phyloP scores from a whole-genome alignment of 2,113 vertebrate species.

The Zosterops borbonicus region DNA sequence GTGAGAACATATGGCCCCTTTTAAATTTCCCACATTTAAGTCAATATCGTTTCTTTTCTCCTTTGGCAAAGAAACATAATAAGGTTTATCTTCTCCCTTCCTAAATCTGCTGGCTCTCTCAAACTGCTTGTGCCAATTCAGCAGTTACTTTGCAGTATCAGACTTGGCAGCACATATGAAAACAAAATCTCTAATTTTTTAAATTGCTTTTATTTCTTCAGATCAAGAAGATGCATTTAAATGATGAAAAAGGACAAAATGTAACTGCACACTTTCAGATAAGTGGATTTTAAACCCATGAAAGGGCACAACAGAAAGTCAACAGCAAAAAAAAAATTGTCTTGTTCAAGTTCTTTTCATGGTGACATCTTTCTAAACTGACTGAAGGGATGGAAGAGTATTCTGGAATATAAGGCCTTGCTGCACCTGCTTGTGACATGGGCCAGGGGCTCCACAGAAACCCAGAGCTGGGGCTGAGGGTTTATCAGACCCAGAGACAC shows the following conservation, averaged over 20 bases:
- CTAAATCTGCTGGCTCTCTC: constrained; percentile 73
- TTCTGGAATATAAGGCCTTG: not conserved
- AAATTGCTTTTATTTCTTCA: constrained; percentile 44
- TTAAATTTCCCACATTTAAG: constrained; percentile 90
- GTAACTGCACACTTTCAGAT: constrained; percentile 64
- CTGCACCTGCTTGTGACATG: not conserved
- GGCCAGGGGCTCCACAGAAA: not conserved
- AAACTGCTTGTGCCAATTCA: constrained; percentile 63
- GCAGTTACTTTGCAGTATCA: constrained; percentile 66
- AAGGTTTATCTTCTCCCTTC: constrained; percentile 74
- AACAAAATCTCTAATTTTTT: constrained; percentile 58
- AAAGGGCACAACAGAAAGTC: constrained; percentile 46
- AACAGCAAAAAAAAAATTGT: constrained; percentile 21
- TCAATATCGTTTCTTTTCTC: constrained; percentile 84
- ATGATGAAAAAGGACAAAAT: constrained; percentile 17
- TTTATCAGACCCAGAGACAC: rapidly evolving
- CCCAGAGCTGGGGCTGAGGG: rapidly evolving
- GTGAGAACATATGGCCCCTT: constrained; percentile 86
- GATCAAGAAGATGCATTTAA: constrained; percentile 53
- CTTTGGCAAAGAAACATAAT: constrained; percentile 77
- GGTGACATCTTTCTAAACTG: constrained; percentile 11
- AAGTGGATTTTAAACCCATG: constrained; percentile 38
- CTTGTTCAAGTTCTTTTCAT: not conserved
- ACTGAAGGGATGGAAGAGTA: not conserved
- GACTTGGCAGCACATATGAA: constrained; percentile 50